Conservation (phyloP, 2,113 vertebrate species). For the Trinectes maculatus region DNA sequence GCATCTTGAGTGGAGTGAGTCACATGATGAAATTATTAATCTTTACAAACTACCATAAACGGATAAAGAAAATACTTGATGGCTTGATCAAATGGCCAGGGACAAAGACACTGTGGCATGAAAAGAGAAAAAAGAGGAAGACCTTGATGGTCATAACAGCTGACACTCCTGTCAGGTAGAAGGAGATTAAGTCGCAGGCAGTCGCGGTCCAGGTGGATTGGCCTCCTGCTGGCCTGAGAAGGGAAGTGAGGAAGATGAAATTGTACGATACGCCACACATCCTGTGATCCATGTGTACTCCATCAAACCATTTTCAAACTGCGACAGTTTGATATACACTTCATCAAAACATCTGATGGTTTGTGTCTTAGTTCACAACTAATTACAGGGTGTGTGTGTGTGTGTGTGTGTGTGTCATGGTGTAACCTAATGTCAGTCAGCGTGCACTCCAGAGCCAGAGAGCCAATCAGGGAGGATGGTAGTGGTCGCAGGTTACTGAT, state of each 20-base stretch:
- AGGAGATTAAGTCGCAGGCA: slow-evolving; percentile 86
- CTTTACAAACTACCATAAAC: too few relatives aligned
- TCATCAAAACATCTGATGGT: too few relatives aligned
- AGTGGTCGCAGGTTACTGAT: slow-evolving; percentile 83
- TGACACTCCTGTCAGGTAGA: slow-evolving; percentile 82
- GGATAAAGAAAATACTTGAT: too few relatives aligned
- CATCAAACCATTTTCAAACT: neutral
- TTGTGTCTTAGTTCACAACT: neutral
- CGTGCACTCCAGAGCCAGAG: slow-evolving; percentile 86
- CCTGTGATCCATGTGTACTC: too few relatives aligned
- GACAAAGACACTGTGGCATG: neutral
- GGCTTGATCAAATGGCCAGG: neutral
- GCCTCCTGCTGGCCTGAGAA: slow-evolving; percentile 89
- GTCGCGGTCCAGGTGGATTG: slow-evolving; percentile 90
- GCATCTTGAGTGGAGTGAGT: too few relatives aligned
- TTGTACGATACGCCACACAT: too few relatives aligned
- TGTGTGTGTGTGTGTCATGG: neutral
- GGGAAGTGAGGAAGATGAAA: neutral
- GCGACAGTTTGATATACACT: neutral
- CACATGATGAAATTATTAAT: too few relatives aligned
- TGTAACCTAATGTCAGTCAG: slow-evolving; percentile 88
- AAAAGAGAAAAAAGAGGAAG: neutral
- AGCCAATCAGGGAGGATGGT: slow-evolving; percentile 75
- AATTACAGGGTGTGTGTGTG: neutral
- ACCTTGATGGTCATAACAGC: slow-evolving; percentile 88